phyloP scores from a whole-genome alignment of 2,888 invertebrate species.

The Pseudeuparius sepicola region DNA sequence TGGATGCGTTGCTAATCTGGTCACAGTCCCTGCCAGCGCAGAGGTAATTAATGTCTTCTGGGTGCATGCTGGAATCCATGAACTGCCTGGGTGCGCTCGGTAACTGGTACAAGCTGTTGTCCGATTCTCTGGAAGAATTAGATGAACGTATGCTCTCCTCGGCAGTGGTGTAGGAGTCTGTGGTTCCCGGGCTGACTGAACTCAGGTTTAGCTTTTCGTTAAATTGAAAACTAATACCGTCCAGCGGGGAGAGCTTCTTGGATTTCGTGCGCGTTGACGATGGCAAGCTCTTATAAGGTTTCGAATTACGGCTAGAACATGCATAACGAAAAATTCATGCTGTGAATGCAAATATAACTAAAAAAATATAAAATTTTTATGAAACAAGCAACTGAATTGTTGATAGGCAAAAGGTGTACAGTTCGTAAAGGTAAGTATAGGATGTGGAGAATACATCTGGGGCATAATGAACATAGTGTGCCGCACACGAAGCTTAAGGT shows the following conservation, averaged over 20 bases:
- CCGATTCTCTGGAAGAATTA: constrained; percentile 42
- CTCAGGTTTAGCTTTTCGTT: constrained; percentile 32
- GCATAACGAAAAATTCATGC: constrained; percentile 8
- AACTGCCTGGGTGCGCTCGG: constrained; percentile 46
- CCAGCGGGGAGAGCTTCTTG: constrained; percentile 28
- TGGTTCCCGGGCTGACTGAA: constrained; percentile 28
- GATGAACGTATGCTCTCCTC: constrained; percentile 29
- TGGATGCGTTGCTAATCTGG: constrained; percentile 51
- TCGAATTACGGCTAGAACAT: constrained; percentile 32
- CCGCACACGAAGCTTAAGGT: too few relatives aligned
- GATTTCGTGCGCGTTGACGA: constrained; percentile 29
- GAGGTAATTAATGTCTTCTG: constrained; percentile 44
- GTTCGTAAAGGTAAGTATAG: too few relatives aligned
- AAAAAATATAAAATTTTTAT: not conserved
- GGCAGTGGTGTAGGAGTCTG: constrained; percentile 33
- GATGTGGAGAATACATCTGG: too few relatives aligned
- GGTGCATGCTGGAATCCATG: constrained; percentile 47
- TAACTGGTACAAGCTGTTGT: constrained; percentile 48
- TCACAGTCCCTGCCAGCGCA: constrained; percentile 47
- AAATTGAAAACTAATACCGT: constrained; percentile 38
- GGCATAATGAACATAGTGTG: too few relatives aligned
- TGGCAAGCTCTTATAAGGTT: constrained; percentile 36
- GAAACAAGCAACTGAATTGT: too few relatives aligned
- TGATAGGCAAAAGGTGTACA: too few relatives aligned
- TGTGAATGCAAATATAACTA: not conserved